These are phyloP conservation scores for Aleiodes sp. DNA, from an alignment of 1,140 invertebrate genomes.

Conservation along the genomic window DNA sequence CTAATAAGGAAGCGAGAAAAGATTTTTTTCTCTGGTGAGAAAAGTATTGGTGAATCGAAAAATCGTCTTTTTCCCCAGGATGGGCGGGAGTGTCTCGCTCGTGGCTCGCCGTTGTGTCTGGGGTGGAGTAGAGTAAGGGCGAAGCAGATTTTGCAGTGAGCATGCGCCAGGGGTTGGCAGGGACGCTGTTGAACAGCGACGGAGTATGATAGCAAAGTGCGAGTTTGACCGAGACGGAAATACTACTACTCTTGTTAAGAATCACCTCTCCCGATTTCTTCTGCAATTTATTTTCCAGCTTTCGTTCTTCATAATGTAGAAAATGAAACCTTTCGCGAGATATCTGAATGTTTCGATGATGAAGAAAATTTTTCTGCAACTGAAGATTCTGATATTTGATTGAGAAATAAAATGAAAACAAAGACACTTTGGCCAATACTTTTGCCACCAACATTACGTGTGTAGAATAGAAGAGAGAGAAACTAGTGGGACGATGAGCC, in stretches of 20 bases:
- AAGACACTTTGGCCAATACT: slow-evolving; percentile 10
- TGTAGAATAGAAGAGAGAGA: not conserved
- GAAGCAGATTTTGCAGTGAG: not conserved
- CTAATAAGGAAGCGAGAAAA: too few relatives aligned
- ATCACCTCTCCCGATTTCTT: not conserved
- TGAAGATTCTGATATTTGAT: too few relatives aligned
- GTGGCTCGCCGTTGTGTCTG: slow-evolving; percentile 15
- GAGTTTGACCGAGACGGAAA: not conserved
- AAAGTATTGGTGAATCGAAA: not conserved
- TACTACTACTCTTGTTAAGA: not conserved
- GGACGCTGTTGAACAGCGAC: not conserved
- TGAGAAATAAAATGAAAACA: not conserved
- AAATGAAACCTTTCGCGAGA: too few relatives aligned
- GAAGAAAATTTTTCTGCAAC: too few relatives aligned
- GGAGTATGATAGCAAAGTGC: not conserved
- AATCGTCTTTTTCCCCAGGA: not conserved
- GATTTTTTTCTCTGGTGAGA: not conserved
- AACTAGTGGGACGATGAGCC: not conserved
- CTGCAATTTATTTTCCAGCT: too few relatives aligned
- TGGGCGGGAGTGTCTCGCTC: not conserved
- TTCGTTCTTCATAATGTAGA: too few relatives aligned
- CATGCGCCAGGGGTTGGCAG: slow-evolving; percentile 15
- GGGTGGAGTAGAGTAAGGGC: slow-evolving; percentile 17
- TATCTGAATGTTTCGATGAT: too few relatives aligned
- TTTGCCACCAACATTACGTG: not conserved